Conservation (phyloP, 2,888 invertebrate genomes). For the Phlogophora meticulosa region DNA sequence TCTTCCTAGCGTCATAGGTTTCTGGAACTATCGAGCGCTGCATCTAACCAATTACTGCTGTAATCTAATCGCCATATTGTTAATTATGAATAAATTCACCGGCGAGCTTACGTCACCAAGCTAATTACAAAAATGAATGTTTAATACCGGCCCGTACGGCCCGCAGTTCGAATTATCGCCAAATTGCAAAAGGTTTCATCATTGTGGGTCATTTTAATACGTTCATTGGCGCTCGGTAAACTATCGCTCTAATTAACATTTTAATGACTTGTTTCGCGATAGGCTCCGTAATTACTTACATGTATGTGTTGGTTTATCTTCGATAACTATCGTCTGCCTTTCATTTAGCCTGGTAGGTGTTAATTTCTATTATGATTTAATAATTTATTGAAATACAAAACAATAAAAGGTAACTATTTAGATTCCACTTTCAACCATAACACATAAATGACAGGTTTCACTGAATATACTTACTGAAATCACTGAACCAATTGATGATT, state of each 20-base stretch:
- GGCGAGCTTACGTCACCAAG: conserved; percentile 5
- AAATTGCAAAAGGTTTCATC: conserved; percentile 59
- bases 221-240: conserved; percentile 64
- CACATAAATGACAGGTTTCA: too few species aligned
- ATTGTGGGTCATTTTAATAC: conserved; percentile 61
- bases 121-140: conserved; percentile 46
- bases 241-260: conserved; percentile 71
- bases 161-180: conserved; percentile 37
- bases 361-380: background rate
- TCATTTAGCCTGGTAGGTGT: background rate
- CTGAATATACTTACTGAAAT: too few species aligned
- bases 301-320: conserved; percentile 49
- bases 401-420: background rate
- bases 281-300: conserved; percentile 66
- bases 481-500: too few species aligned
- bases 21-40: too few species aligned
- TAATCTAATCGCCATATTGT: conserved; percentile 19
- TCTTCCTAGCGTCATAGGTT: too few species aligned
- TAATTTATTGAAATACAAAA: background rate
- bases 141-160: conserved; percentile 19
- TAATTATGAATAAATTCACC: conserved; percentile 9
- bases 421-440: too few species aligned
- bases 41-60: background rate
- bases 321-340: conserved; percentile 29
- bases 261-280: conserved; percentile 73